phyloP scores from a whole-genome alignment of 2,888 invertebrate genomes.

The Folsomia candida region DNA sequence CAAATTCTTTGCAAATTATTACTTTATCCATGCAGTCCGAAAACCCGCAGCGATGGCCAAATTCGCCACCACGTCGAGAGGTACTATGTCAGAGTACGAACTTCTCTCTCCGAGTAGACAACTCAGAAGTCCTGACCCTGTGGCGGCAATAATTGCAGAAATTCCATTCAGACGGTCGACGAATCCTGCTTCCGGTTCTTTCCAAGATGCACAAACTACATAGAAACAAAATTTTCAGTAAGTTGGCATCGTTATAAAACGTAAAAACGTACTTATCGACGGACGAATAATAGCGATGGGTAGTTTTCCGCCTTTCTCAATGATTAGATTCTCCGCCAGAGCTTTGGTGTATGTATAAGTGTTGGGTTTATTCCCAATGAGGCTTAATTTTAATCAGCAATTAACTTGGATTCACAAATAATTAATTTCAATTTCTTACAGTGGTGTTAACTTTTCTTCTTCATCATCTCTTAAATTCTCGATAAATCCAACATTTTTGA shows the following conservation, averaged over 20 bases:
- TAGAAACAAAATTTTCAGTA: no score
- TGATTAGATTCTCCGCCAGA: conserved; percentile 57
- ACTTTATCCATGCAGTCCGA: no score
- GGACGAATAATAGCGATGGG: conserved; percentile 59
- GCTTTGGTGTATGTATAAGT: conserved; percentile 62
- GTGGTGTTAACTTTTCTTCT: no score
- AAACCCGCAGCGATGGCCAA: background rate
- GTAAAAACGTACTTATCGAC: conserved; percentile 55
- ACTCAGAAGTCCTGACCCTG: background rate
- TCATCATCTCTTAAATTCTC: no score
- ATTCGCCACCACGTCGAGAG: conserved; percentile 1
- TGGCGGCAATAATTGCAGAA: background rate
- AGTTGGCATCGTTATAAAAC: no score
- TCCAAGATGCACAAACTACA: conserved; percentile 3
- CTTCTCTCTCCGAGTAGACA: background rate
- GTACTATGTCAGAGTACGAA: background rate
- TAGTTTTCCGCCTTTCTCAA: conserved; percentile 55
- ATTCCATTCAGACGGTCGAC: conserved; percentile 5
- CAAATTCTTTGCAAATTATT: no score
- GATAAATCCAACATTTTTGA: background rate
- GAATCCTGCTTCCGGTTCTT: conserved; percentile 2
- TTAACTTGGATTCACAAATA: no score
- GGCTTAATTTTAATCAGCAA: no score
- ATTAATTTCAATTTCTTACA: no score
- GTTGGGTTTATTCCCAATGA: conserved; percentile 57